phyloP scores from a whole-genome alignment of 1,140 invertebrate species.

The Rhagoletis zephyria region DNA sequence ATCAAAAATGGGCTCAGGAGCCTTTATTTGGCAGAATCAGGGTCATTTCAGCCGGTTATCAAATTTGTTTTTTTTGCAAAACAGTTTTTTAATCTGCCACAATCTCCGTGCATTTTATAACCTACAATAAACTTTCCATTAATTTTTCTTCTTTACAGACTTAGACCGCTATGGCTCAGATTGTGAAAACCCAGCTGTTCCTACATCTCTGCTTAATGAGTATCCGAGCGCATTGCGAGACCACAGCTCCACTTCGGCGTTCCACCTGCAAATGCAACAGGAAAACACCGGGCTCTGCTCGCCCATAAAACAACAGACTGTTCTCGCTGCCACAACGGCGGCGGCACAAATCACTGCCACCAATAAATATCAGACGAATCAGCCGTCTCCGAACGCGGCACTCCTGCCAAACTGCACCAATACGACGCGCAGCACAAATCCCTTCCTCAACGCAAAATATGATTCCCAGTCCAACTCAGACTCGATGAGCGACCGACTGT shows the following conservation, averaged over 20 bases:
- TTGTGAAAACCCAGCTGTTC: conserved; percentile 76
- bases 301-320: conserved; percentile 59
- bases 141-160: conserved; percentile 70
- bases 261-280: conserved; percentile 72
- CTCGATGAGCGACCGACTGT: conserved; percentile 56
- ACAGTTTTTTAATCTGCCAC: too few species aligned
- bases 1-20: too few species aligned
- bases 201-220: conserved; percentile 68
- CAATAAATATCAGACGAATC: conserved; percentile 65
- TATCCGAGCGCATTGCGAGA: conserved; percentile 64
- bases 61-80: too few species aligned
- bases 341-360: conserved; percentile 54
- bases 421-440: conserved; percentile 69
- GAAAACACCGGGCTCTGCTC: conserved; percentile 72
- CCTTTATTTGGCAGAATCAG: too few species aligned
- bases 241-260: conserved; percentile 58
- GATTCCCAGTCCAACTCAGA: conserved; percentile 59
- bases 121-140: too few species aligned
- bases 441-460: conserved; percentile 68
- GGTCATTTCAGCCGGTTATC: too few species aligned
- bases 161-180: conserved; percentile 78
- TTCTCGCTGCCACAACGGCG: neutral
- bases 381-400: conserved; percentile 53
- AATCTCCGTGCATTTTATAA: too few species aligned
- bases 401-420: conserved; percentile 65